Conservation (phyloP, 1,140 invertebrate species). For the Hyles vespertilio region DNA sequence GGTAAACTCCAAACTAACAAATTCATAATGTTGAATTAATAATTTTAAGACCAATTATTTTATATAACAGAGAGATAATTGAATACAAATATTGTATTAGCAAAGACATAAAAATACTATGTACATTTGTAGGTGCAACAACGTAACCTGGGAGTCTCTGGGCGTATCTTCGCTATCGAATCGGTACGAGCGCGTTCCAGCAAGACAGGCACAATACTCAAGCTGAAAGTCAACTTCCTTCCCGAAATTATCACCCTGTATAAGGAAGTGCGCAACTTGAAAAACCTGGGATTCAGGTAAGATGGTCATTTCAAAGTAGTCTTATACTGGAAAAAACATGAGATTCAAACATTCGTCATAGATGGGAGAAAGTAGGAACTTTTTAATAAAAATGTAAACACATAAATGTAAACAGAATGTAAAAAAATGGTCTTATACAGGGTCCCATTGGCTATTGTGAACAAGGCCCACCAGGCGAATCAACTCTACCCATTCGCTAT, state of each 20-base stretch:
- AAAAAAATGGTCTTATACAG: constrained; percentile 55
- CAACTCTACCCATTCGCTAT: constrained; percentile 99
- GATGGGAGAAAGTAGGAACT: too few relatives aligned
- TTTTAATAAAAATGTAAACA: too few relatives aligned
- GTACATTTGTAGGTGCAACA: constrained; percentile 84
- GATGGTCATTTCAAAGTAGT: background rate
- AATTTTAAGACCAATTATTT: too few relatives aligned
- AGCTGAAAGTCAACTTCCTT: constrained; percentile 97
- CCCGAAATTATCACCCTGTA: constrained; percentile 98
- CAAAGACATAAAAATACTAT: too few relatives aligned
- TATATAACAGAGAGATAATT: too few relatives aligned
- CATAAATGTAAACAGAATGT: too few relatives aligned
- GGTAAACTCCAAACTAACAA: constrained; percentile 34
- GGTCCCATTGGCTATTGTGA: constrained; percentile 97
- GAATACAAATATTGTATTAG: too few relatives aligned
- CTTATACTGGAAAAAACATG: too few relatives aligned
- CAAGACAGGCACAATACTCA: constrained; percentile 92
- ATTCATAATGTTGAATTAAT: too few relatives aligned
- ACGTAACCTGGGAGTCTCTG: constrained; percentile 94
- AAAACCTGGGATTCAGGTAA: constrained; percentile 93
- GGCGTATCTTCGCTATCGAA: constrained; percentile 96
- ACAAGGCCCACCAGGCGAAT: constrained; percentile 99
- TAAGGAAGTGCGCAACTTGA: constrained; percentile 98
- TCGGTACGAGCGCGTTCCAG: constrained; percentile 87
- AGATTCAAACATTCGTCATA: too few relatives aligned